Evolutionary conservation across 2,113 vertebrate genomes (phyloP), one percentile per base, ranked within the genome.

Genomic region (Corydoras sp.): DNA sequence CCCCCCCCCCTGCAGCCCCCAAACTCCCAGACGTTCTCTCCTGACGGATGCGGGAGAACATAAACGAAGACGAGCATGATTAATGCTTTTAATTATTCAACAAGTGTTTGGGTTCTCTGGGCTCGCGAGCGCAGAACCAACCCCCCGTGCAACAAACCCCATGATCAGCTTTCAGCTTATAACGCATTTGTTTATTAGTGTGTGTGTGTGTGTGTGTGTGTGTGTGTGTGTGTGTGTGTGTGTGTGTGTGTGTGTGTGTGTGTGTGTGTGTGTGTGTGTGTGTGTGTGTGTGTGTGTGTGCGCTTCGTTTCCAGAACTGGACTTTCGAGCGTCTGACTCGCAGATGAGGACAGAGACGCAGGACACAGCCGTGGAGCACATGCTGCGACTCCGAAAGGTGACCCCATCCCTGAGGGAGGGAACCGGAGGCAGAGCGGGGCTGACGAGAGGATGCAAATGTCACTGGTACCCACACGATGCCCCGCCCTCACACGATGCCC

Each of bases 331-430:
- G 69, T 43, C 58, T 60, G 18, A 56, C 55, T 50, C 50, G 61
- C 9, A 67, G 50, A 51, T 69, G 56, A 11, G 49, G 72, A 77
- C 71, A 68, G 18, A 73, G 29, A 69, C 29, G 32, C 15, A 61
- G 58, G 51, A 43, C 49, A 43, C 31, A 60, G 73, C 60, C 56
- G 69, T 67, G 73, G 58, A 64, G 69, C 58, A 63, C 73, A 11
- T 59, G 65, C 51, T 50, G 51, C 55, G 15, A 51, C 48, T 53
- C 75, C 60, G 58, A 80, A 80, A 81, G 76, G 76, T 81, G 79
- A 81, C 71, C 67, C 67, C 24, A 63, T 76, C 64, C 76, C 79
- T 73, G 2, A 50, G 64, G 79, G 55, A 68, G 48, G 29, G 32
- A 67, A n/a, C 58, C 62, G 10, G 50, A 29, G 69, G 65, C 65